Base-by-base conservation (phyloP, 2,888 invertebrate species). In the Sphaerophoria rueppellii region DNA sequence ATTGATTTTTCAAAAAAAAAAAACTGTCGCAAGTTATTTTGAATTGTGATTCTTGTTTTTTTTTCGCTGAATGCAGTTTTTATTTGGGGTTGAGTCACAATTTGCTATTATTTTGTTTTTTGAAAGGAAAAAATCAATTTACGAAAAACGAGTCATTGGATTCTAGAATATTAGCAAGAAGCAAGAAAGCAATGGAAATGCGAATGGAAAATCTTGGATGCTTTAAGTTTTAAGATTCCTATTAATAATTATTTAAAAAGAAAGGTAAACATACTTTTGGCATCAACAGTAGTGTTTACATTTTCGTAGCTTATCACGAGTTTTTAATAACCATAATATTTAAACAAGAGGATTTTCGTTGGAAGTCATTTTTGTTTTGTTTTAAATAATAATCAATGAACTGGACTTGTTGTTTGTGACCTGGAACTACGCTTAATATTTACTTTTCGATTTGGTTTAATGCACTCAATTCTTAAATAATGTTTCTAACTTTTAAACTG, bases 21-120 rank as follows among this genome's bases (percentile, higher is more conserved):
- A 32, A 61, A 54, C 43, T 43, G 54, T 71, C 40, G 55, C 60
- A 63, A 74, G 71, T 50, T 58, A 60, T 34, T 75, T 75, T 60
- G 34, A 60, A 50, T 82, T 74, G 70, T 12, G 35, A 48, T 6
- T n/a, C n/a, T n/a, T n/a, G n/a, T n/a, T n/a, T n/a, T n/a, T 11
- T 50, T 0, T 32, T 43, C 7, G 37, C 5, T 54, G 40, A 32
- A 54, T 32, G 24, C n/a, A 24, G 1, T 0, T 32, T 11, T 32
- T 14, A n/a, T 37, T 6, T 6, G 40, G 14, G 34, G 37, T 11
- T 11, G 16, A 65, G 34, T 12, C 48, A n/a, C 48, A 35, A 34
- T 12, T 57, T 11, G 48, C 34, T 40, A 43, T 50, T 37, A 12
- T 55, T 32, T 46, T 61, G 11, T 9, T 65, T 32, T 7, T 24